A percentile compares a stretch with the other conserved stretches of the same genome.
Evolutionary conservation across 64 coral and sea anemone genomes (phyloP).

Genomic region (Stichodactyla helianthus): DNA sequence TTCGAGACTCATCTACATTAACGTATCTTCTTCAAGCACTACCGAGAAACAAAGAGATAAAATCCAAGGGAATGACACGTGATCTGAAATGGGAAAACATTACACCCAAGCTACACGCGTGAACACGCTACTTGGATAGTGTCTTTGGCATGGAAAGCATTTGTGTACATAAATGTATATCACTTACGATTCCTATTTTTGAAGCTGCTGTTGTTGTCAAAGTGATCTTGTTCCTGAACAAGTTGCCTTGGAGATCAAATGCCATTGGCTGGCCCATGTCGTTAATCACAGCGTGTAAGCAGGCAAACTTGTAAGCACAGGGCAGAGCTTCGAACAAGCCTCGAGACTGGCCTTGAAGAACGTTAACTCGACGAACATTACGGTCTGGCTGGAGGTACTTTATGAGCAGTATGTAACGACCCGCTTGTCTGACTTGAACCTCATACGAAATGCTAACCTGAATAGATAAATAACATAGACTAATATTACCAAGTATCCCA

Average conservation of each 20-base stretch:
- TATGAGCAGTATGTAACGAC: conserved; percentile 29
- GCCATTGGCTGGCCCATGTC: conserved; percentile 3
- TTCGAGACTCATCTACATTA: too few relatives aligned
- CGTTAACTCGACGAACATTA: conserved; percentile 10
- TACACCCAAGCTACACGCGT: too few relatives aligned
- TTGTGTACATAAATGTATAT: not conserved
- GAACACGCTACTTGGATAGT: too few relatives aligned
- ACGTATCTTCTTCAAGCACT: too few relatives aligned
- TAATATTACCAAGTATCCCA: too few relatives aligned
- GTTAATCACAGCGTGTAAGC: conserved; percentile 39
- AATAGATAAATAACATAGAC: not conserved
- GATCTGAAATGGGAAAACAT: too few relatives aligned
- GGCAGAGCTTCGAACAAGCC: conserved; percentile 55
- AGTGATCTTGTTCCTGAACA: conserved; percentile 26
- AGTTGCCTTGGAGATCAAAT: conserved; percentile 37
- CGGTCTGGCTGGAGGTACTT: conserved; percentile 50
- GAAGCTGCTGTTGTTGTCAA: conserved; percentile 28
- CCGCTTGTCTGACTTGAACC: conserved; percentile 26
- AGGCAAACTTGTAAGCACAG: conserved; percentile 62
- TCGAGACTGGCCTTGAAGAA: not conserved
- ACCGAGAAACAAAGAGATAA: too few relatives aligned
- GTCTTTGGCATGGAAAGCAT: too few relatives aligned
- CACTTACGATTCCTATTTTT: conserved; percentile 74
- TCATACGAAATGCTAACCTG: conserved; percentile 34
- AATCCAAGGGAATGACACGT: too few relatives aligned